These are phyloP conservation scores for Phaethon lepturus DNA, from an alignment of 2,113 vertebrate genomes.

Conservation along the genomic window DNA sequence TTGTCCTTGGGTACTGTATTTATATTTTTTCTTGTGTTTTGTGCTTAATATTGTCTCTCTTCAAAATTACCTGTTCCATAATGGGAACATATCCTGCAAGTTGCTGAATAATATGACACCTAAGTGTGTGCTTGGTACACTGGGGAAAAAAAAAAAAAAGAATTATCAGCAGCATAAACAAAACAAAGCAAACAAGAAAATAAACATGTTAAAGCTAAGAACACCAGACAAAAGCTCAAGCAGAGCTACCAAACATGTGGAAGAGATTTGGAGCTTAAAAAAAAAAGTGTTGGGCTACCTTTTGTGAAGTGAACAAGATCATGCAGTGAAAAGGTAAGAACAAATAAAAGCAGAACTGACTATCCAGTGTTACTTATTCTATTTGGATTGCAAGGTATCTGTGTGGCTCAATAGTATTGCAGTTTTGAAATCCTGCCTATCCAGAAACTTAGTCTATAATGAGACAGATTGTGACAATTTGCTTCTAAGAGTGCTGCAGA, in stretches of 20 bases:
- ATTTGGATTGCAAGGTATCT: neutral
- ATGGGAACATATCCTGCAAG: neutral
- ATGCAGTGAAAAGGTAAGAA: rapidly evolving
- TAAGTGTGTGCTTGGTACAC: neutral
- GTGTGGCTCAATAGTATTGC: neutral
- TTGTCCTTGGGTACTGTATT: neutral
- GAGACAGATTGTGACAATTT: neutral
- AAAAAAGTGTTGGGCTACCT: rapidly evolving
- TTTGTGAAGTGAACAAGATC: neutral
- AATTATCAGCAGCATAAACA: neutral
- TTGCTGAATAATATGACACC: neutral
- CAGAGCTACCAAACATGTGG: neutral
- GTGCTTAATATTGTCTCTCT: neutral
- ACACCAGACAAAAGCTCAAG: neutral
- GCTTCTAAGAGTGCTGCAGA: neutral
- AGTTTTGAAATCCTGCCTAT: neutral
- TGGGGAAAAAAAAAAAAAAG: neutral
- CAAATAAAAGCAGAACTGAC: neutral
- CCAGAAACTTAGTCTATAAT: neutral
- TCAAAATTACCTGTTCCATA: neutral
- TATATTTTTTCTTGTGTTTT: neutral
- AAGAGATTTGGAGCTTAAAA: neutral
- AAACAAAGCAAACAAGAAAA: neutral
- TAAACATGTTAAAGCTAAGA: neutral
- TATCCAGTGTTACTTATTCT: neutral